phyloP scores from a whole-genome alignment of 1,140 invertebrate genomes.

The Pentalonia nigronervosa region DNA sequence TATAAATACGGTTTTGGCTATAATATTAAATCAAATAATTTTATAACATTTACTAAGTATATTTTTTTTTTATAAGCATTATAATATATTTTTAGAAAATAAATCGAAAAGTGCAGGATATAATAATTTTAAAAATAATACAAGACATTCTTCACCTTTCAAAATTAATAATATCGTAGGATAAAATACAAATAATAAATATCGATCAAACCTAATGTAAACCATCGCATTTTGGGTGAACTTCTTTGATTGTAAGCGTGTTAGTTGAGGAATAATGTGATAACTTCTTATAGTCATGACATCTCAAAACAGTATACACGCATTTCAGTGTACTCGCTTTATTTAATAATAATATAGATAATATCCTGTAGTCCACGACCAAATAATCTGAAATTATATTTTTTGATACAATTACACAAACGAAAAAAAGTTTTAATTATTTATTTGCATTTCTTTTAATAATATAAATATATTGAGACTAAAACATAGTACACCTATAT shows the following conservation, averaged over 20 bases:
- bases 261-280: not conserved
- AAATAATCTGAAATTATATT: not conserved
- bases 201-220: conserved; percentile 45
- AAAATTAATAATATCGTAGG: not conserved
- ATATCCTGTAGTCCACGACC: not conserved
- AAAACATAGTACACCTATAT: too few species aligned
- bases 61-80: not conserved
- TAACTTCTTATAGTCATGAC: conserved; percentile 14
- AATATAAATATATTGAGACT: too few species aligned
- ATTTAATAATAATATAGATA: not conserved
- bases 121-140: not conserved
- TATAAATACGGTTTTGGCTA: too few species aligned
- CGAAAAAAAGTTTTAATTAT: too few species aligned
- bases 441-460: too few species aligned
- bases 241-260: not conserved
- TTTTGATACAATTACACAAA: not conserved
- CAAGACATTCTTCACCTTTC: not conserved
- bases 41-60: too few species aligned
- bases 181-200: conserved; percentile 25
- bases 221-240: not conserved
- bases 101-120: not conserved
- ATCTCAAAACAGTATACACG: conserved; percentile 1
- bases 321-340: not conserved
- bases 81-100: not conserved
- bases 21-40: too few species aligned